A percentile compares a stretch with the other conserved stretches of the same genome.
Evolutionary conservation across 2,797 vertebrate genomes (phyloP).

Genomic region (Anabacerthia variegaticeps): DNA sequence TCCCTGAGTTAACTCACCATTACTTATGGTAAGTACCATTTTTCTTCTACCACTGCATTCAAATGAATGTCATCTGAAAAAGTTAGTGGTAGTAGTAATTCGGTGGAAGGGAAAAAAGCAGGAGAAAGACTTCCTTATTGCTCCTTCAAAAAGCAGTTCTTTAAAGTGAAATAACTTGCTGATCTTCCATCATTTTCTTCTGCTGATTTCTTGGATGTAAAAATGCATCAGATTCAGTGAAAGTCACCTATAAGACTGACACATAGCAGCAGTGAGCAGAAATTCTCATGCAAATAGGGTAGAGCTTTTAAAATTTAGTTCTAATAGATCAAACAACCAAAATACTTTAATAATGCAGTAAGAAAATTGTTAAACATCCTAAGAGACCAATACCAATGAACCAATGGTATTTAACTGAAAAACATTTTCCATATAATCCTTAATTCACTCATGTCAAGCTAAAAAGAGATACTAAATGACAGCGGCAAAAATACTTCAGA

Average conservation of each 20-base stretch:
- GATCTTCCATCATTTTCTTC: conserved; percentile 11
- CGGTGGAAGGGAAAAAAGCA: conserved; percentile 44
- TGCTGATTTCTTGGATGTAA: conserved; percentile 35
- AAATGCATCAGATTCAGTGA: conserved; percentile 16
- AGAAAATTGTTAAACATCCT: conserved; percentile 10
- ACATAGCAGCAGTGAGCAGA: conserved; percentile 29
- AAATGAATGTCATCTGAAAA: conserved; percentile 77
- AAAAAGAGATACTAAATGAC: conserved; percentile 4
- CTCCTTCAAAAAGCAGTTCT: conserved; percentile 54
- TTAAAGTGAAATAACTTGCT: not conserved
- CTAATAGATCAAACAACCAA: conserved; percentile 5
- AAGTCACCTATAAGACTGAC: not conserved
- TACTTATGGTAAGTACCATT: conserved; percentile 69
- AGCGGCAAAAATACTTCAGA: conserved; percentile 20
- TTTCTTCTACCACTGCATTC: conserved; percentile 68
- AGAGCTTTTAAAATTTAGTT: conserved; percentile 33
- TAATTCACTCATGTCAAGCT: conserved; percentile 32
- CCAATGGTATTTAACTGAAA: not conserved
- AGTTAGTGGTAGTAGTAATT: conserved; percentile 39
- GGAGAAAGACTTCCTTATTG: conserved; percentile 52
- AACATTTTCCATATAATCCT: not conserved
- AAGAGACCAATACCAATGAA: conserved; percentile 7
- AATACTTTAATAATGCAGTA: conserved; percentile 9
- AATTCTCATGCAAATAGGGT: not conserved
- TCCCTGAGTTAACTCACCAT: conserved; percentile 78